phyloP scores from a whole-genome alignment of 30 jellyfish, hydroid and myxozoan species.

The Clytia hemisphaerica region DNA sequence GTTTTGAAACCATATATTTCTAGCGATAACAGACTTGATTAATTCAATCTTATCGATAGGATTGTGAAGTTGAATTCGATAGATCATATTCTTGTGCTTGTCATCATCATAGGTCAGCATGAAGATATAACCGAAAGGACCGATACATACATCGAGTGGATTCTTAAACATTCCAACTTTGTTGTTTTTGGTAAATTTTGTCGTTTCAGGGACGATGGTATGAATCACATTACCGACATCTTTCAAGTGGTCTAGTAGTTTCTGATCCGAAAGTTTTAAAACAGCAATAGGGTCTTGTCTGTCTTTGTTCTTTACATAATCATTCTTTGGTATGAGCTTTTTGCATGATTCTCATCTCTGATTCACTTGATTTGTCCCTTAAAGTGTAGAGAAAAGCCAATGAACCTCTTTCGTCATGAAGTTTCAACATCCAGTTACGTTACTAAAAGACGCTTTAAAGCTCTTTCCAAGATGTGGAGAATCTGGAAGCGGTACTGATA shows the following conservation, averaged over 20 bases:
- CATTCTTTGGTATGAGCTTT: constrained; percentile 1
- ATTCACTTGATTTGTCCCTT: neutral
- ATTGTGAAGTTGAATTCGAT: constrained; percentile 18
- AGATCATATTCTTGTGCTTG: too few relatives aligned
- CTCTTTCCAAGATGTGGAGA: too few relatives aligned
- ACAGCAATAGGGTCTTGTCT: constrained; percentile 31
- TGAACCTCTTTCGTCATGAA: constrained; percentile 8
- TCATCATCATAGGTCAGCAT: too few relatives aligned
- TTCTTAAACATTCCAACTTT: constrained; percentile 27
- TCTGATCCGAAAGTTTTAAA: constrained; percentile 12
- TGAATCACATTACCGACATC: constrained; percentile 22
- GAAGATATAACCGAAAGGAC: constrained; percentile 22
- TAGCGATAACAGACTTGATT: constrained; percentile 7
- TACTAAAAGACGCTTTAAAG: constrained; percentile 9
- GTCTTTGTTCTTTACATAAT: neutral
- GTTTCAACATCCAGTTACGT: constrained; percentile 24
- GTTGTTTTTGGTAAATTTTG: constrained; percentile 11
- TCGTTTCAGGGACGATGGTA: constrained; percentile 27
- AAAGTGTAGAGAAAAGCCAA: constrained; percentile 4
- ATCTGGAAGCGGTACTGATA: constrained; percentile 5
- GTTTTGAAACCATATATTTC: too few relatives aligned
- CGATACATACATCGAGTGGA: constrained; percentile 22
- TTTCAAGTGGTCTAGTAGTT: constrained; percentile 15
- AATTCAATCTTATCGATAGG: constrained; percentile 17
- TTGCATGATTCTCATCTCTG: neutral